phyloP scores from a whole-genome alignment of 2,888 invertebrate species.

The Ephialtes manifestator region DNA sequence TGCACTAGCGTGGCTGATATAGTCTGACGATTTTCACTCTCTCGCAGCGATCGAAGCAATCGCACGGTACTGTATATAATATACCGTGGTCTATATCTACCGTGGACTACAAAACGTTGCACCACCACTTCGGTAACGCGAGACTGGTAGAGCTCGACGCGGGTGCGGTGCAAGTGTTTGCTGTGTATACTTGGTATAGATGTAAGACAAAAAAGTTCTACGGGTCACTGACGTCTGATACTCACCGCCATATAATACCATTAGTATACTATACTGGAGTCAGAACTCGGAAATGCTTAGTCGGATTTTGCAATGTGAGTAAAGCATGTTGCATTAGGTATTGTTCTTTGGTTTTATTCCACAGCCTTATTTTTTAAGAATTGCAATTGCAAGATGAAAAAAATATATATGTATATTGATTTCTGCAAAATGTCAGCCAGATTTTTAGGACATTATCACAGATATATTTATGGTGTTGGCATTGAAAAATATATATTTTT shows the following conservation, averaged over 20 bases:
- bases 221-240: constrained; percentile 60
- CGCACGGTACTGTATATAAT: background rate
- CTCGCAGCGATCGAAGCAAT: constrained; percentile 20
- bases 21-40: constrained; percentile 42
- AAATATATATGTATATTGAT: too few species aligned
- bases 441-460: too few species aligned
- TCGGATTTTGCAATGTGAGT: constrained; percentile 42
- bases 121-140: constrained; percentile 63
- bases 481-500: too few species aligned
- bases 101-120: constrained; percentile 50
- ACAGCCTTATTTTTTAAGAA: background rate
- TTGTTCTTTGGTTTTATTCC: constrained; percentile 8
- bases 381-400: background rate
- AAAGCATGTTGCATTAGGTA: constrained; percentile 31
- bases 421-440: too few species aligned
- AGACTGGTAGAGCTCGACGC: constrained; percentile 65
- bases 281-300: constrained; percentile 19
- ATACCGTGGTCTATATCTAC: background rate
- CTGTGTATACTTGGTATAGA: constrained; percentile 29
- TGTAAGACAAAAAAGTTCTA: constrained; percentile 55
- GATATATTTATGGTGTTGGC: too few species aligned
- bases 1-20: constrained; percentile 3
- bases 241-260: constrained; percentile 9
- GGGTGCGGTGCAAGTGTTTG: constrained; percentile 58
- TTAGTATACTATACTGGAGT: background rate